Evolutionary conservation across 2,888 invertebrate genomes (phyloP).

Genomic region (Timema podura): DNA sequence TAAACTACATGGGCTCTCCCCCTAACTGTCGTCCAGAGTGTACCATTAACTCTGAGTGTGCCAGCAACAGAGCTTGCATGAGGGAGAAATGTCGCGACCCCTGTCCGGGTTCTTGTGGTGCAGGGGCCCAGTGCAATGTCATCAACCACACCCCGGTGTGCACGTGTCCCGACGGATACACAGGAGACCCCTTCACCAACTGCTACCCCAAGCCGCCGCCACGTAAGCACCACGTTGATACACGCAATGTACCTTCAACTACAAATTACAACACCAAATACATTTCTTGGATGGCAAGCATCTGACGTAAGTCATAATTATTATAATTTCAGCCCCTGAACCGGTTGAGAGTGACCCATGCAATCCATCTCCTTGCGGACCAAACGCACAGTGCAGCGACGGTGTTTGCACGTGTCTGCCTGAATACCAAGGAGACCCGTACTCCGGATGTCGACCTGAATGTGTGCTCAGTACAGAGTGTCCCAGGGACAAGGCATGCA

Average conservation of each 20-base stretch:
- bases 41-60: constrained; percentile 63
- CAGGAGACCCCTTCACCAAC: constrained; percentile 40
- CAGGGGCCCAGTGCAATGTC: constrained; percentile 58
- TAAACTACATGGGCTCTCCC: constrained; percentile 59
- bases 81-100: constrained; percentile 70
- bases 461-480: constrained; percentile 67
- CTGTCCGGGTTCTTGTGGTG: constrained; percentile 73
- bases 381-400: constrained; percentile 42
- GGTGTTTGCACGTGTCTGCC: constrained; percentile 65
- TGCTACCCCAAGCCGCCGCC: constrained; percentile 34
- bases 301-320: too few species aligned
- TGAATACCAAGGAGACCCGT: constrained; percentile 72
- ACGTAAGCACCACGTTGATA: constrained; percentile 26
- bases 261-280: too few species aligned
- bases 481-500: constrained; percentile 58
- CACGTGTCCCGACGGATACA: constrained; percentile 36
- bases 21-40: constrained; percentile 67
- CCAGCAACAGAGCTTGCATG: constrained; percentile 67
- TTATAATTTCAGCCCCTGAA: constrained; percentile 25
- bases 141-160: constrained; percentile 59
- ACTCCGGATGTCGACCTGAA: constrained; percentile 64
- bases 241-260: too few species aligned
- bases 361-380: constrained; percentile 40
- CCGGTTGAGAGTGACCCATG: constrained; percentile 34
- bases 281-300: too few species aligned